These are phyloP conservation scores for Mormyrops attenuatus DNA, from an alignment of 2,797 vertebrate genomes.

Conservation along the genomic window DNA sequence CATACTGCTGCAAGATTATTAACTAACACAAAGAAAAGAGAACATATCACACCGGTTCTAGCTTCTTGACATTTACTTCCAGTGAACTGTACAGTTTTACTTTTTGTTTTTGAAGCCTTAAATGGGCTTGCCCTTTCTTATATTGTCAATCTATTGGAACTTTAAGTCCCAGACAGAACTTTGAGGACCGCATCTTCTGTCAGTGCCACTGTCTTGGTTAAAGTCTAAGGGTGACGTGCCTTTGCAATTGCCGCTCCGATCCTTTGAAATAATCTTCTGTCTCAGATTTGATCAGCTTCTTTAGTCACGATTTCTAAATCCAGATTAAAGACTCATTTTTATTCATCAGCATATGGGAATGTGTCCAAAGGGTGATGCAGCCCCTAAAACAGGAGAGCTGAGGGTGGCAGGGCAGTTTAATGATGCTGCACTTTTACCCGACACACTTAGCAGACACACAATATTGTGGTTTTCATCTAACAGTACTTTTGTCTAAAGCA, in stretches of 20 bases:
- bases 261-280: too few species aligned
- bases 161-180: not conserved
- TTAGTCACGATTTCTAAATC: too few species aligned
- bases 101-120: not conserved
- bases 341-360: too few species aligned
- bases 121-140: not conserved
- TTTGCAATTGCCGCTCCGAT: not conserved
- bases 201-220: not conserved
- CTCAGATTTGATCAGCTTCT: too few species aligned
- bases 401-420: too few species aligned
- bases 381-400: too few species aligned
- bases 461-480: too few species aligned
- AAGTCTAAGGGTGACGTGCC: not conserved
- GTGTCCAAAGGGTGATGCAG: too few species aligned
- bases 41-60: not conserved
- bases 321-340: too few species aligned
- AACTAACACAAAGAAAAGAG: not conserved
- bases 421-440: too few species aligned
- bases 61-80: not conserved
- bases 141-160: not conserved
- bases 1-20: not conserved
- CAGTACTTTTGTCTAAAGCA: too few species aligned
- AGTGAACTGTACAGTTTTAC: not conserved
- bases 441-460: too few species aligned
- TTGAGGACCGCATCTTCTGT: not conserved